These are phyloP conservation scores for Triplophysa rosa DNA, from an alignment of 2,113 vertebrate genomes.

Conservation along the genomic window DNA sequence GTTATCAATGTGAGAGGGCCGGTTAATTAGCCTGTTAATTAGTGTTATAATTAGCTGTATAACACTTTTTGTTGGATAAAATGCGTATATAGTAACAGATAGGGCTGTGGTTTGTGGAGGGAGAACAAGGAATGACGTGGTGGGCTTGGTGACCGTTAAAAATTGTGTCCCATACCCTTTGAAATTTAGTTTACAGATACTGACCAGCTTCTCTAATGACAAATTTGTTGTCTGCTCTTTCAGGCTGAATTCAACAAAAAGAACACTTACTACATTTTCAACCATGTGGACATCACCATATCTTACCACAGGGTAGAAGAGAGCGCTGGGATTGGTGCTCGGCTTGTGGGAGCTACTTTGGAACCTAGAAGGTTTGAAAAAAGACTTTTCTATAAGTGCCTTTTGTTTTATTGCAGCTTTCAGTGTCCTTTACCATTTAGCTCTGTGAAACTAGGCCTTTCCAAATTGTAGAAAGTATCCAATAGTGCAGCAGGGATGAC, in stretches of 20 bases:
- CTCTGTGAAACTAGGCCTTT: no score
- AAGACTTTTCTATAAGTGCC: neutral
- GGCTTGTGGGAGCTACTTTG: conserved; percentile 91
- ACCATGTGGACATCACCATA: conserved; percentile 95
- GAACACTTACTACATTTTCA: conserved; percentile 94
- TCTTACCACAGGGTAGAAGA: conserved; percentile 83
- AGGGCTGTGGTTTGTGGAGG: no score
- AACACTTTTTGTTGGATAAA: neutral
- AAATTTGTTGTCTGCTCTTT: conserved; percentile 27
- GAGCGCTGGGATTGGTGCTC: conserved; percentile 82
- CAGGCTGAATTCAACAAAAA: conserved; percentile 91
- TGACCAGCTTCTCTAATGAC: neutral
- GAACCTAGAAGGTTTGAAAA: conserved; percentile 88
- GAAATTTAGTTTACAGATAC: neutral
- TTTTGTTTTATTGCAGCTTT: no score
- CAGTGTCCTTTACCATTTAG: no score
- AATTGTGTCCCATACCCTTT: no score
- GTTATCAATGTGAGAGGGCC: conserved; percentile 88
- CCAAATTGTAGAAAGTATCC: no score
- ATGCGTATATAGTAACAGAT: no score
- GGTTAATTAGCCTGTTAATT: neutral
- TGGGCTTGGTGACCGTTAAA: no score
- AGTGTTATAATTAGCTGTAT: neutral
- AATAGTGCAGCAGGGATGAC: no score
- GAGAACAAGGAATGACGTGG: no score